Conservation (phyloP, 2,797 vertebrate genomes). For the Gymnoscopelus braueri region DNA sequence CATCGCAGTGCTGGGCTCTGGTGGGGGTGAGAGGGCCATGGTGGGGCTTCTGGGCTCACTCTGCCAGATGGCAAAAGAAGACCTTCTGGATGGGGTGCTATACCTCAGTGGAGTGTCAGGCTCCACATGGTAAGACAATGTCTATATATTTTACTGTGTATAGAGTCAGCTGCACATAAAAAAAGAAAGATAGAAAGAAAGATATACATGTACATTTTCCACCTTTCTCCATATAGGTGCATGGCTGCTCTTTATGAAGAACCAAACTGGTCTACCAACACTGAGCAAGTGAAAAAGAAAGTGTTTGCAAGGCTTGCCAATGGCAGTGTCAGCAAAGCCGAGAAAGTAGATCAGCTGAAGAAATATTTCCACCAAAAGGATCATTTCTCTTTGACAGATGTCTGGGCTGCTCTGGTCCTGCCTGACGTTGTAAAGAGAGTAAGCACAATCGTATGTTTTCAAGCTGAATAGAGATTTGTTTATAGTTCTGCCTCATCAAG, state of each 20-base stretch:
- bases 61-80: constrained; percentile 15
- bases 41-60: constrained; percentile 42
- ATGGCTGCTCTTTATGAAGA: constrained; percentile 1
- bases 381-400: constrained; percentile 4
- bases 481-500: too few relatives aligned
- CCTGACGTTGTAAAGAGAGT: neutral
- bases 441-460: neutral
- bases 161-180: too few relatives aligned
- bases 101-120: constrained; percentile 51
- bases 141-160: too few relatives aligned
- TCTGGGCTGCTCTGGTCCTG: constrained; percentile 6
- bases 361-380: neutral
- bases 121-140: constrained; percentile 38
- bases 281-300: neutral
- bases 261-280: neutral
- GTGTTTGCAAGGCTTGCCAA: neutral
- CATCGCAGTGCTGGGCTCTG: constrained; percentile 42
- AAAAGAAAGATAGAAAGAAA: too few relatives aligned
- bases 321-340: neutral
- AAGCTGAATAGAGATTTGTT: too few relatives aligned
- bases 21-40: constrained; percentile 43
- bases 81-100: constrained; percentile 36
- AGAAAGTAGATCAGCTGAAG: neutral
- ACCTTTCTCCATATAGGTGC: neutral
- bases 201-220: too few relatives aligned